Evolutionary conservation across 2,888 invertebrate genomes (phyloP).

Genomic region (Nomada ruficornis): DNA sequence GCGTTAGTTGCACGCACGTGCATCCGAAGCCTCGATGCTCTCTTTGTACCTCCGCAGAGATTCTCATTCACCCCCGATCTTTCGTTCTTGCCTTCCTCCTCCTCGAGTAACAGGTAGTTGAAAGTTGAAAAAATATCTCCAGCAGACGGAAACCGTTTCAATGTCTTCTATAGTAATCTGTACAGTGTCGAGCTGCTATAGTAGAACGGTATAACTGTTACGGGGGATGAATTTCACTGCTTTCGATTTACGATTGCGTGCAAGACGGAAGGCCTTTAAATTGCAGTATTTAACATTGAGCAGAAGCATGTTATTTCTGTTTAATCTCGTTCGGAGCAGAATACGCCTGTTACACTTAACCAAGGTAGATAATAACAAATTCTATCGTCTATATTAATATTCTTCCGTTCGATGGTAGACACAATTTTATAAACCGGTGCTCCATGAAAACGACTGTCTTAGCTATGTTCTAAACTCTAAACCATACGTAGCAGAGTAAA

Average conservation of each 20-base stretch:
- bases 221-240: not conserved
- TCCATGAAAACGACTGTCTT: too few relatives aligned
- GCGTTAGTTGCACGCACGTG: slow-evolving; percentile 83
- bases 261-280: not conserved
- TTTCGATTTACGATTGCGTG: not conserved
- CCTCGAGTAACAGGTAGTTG: slow-evolving; percentile 45
- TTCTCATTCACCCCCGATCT: slow-evolving; percentile 72
- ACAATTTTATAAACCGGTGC: too few relatives aligned
- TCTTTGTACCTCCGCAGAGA: slow-evolving; percentile 79
- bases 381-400: too few relatives aligned
- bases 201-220: not conserved
- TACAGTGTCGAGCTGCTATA: not conserved
- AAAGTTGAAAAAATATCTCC: not conserved
- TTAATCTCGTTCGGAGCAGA: too few relatives aligned
- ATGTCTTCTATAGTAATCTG: too few relatives aligned
- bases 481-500: too few relatives aligned
- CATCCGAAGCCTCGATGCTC: slow-evolving; percentile 76
- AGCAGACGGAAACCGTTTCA: not conserved
- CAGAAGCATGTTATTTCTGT: not conserved
- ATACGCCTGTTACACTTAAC: too few relatives aligned
- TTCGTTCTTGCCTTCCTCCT: slow-evolving; percentile 15
- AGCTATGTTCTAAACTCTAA: too few relatives aligned
- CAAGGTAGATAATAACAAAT: too few relatives aligned
- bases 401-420: too few relatives aligned
- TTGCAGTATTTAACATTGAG: not conserved